Base-by-base conservation (phyloP, 1,140 invertebrate genomes). In the Olivierus martensii region DNA sequence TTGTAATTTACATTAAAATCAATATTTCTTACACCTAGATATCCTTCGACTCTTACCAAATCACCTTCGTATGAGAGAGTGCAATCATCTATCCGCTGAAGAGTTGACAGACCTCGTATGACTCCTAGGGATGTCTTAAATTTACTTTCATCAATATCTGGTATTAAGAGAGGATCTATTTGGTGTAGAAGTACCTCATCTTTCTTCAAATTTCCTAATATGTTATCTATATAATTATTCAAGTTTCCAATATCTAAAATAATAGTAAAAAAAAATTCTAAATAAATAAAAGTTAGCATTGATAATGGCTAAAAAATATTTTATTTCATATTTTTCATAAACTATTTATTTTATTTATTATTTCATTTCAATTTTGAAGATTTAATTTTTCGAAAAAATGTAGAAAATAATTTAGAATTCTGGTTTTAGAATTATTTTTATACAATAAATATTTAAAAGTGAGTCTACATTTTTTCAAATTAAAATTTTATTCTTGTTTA, bases 41-140 rank as follows among this genome's bases (percentile, higher is more conserved):
- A 17, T 17, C 45, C 54, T 15, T 3, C 38, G 0, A 56, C 49
- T 42, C n/a, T 48, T 10, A 52, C 49, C 7, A 43, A n/a, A 18
- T 56, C 49, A 10, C 43, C 49, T 22, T 56, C 49, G 14, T 51
- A 56, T 37, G 50, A 49, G 2, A 56, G 45, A 18, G 54, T 51
- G 19, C 54, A 56, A 28, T 56, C 49, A 19, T 49, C 54, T n/a
- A 51, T 42, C 34, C 54, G 44, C 19, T 56, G 51, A 12, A 56
- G 51, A 19, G 44, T 56, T 6, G 45, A 49, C 1, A 56, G 49
- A 12, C 54, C 54, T 44, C n/a, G 35, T 19, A 56, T 36, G 36
- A 45, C 17, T 15, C 49, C 49, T 14, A 51, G 15, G 15, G 21
- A 17, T 7, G 49, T 22, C 28, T 52, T 34, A 36, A 56, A 56